Evolutionary conservation across 2,113 vertebrate species (phyloP).

Genomic region (Muntiacus muntjak): DNA sequence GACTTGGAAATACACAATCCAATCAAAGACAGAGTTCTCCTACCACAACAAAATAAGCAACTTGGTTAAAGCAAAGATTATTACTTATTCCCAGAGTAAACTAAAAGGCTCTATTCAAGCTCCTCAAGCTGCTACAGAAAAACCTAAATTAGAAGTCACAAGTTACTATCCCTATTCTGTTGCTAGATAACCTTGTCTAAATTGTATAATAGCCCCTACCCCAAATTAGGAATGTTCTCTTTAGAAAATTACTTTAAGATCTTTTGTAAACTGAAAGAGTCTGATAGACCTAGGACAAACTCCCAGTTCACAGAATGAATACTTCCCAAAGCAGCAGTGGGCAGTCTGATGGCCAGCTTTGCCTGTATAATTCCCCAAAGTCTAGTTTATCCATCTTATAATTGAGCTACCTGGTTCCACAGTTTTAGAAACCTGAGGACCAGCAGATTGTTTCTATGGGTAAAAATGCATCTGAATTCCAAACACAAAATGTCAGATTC

Average conservation of each 20-base stretch:
- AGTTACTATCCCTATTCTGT: neutral
- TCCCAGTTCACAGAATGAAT: neutral
- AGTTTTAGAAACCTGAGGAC: neutral
- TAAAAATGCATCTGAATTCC: neutral
- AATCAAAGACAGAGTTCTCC: neutral
- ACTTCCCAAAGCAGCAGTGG: neutral
- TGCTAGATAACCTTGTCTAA: neutral
- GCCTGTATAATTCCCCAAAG: neutral
- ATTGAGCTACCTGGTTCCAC: neutral
- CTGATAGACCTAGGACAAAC: neutral
- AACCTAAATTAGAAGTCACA: neutral
- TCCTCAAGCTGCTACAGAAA: neutral
- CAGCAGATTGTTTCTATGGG: neutral
- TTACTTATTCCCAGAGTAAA: neutral
- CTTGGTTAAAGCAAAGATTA: conserved; percentile 2
- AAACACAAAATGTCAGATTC: neutral
- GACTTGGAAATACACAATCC: neutral
- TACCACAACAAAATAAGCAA: conserved; percentile 45
- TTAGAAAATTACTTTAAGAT: neutral
- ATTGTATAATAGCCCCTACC: neutral
- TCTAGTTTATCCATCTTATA: neutral
- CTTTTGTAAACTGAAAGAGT: neutral
- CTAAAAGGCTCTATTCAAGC: neutral
- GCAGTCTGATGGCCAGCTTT: neutral
- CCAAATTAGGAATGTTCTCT: neutral